Evolutionary conservation across 2,113 vertebrate genomes (phyloP), one percentile per base, ranked within the genome.

Genomic region (Vireo altiloquus): DNA sequence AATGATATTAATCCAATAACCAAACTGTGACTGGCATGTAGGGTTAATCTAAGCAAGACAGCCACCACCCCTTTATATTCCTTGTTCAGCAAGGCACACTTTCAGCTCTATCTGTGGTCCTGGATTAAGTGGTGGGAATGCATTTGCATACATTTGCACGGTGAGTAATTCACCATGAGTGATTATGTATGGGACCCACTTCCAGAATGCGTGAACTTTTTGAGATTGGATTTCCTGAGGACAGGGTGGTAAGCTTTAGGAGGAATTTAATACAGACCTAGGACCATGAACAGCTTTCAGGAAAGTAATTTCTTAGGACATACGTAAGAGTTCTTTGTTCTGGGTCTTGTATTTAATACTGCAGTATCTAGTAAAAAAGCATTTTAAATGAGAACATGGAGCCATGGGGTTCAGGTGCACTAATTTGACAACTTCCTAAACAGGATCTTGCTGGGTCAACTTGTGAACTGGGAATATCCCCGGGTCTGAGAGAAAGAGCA

Each of bases 121-220:
- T 92, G 83, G 75, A 91, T 90, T 90, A 92, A 92, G 35, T 94
- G 82, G 28, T 89, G 76, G 89, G 85, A 95, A 82, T 81, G 59
- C 27, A 89, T 92, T 97, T 92, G 66, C 87, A 95, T 97, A 64
- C 39, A 95, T 95, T 90, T 94, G 68, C 60, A 86, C 12, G 0
- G 66, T 65, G 59, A 87, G 82, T 71, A 78, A 95, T 90, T 93
- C 2, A 0, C 68, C 64, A 5, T 57, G 79, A 68, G 60, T 65
- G 61, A 70, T 87, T 96, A 53, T 21, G 46, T 68, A 52, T 18
- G 35, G 75, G 87, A 93, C 59, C 42, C 40, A 66, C 68, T 92
- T 42, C 27, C 57, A 89, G 68, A 68, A 82, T 0, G 0, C 7
- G 1, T 23, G 82, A 94, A 93, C 60, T 81, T 94, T 81, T 90